Evolutionary conservation across 1,140 invertebrate genomes (phyloP).

Genomic region (Heliconius himera): DNA sequence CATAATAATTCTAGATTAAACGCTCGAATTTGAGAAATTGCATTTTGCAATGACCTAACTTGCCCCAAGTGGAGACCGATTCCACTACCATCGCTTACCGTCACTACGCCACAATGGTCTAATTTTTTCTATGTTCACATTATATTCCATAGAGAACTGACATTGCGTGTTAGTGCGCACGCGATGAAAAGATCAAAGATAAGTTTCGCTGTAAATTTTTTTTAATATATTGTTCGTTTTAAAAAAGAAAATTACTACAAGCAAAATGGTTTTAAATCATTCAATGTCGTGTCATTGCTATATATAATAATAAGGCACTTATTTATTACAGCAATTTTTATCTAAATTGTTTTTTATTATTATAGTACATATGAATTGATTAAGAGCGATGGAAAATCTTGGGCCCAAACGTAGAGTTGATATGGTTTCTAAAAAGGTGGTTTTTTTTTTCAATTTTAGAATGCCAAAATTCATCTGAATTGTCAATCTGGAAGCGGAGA

Average conservation of each 20-base stretch:
- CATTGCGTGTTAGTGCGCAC: conserved; percentile 6
- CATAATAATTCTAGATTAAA: too few relatives aligned
- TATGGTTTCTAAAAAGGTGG: too few relatives aligned
- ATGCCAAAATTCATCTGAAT: too few relatives aligned
- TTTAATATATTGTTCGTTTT: neutral
- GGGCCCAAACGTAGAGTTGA: too few relatives aligned
- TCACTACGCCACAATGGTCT: neutral
- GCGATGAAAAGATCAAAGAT: conserved; percentile 11
- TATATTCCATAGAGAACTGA: conserved; percentile 9
- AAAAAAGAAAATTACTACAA: neutral
- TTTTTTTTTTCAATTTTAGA: too few relatives aligned
- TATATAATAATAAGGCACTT: neutral
- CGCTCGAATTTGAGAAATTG: too few relatives aligned
- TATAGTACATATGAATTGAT: neutral
- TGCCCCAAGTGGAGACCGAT: too few relatives aligned
- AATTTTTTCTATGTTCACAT: neutral
- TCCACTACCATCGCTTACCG: too few relatives aligned
- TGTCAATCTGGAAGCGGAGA: too few relatives aligned
- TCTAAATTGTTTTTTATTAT: neutral
- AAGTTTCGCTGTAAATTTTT: neutral
- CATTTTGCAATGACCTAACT: too few relatives aligned
- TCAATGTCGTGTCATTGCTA: conserved; percentile 3
- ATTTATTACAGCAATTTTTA: neutral
- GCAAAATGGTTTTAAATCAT: neutral
- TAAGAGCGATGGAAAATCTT: too few relatives aligned